These are phyloP conservation scores for Spisula subtruncata DNA, from an alignment of 2,888 invertebrate species.

Conservation along the genomic window DNA sequence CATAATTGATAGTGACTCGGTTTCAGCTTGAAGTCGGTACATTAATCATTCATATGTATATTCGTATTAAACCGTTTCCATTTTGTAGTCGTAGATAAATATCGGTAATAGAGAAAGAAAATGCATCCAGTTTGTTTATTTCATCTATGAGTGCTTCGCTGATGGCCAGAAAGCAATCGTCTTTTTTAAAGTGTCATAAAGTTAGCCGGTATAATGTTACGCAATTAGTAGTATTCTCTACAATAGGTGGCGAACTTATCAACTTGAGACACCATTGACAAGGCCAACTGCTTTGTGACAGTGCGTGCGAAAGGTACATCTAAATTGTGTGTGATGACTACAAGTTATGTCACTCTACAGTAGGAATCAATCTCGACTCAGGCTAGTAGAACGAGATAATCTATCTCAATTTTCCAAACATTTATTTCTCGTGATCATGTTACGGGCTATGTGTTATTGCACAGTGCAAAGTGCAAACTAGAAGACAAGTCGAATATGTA, in stretches of 20 bases:
- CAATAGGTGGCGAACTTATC: constrained; percentile 58
- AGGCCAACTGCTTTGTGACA: constrained; percentile 49
- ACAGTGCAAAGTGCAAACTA: constrained; percentile 30
- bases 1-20: constrained; percentile 44
- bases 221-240: constrained; percentile 53
- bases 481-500: not conserved
- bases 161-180: not conserved
- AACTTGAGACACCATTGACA: constrained; percentile 61
- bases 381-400: constrained; percentile 47
- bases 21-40: constrained; percentile 23
- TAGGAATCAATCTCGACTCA: constrained; percentile 51
- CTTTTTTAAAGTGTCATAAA: constrained; percentile 57
- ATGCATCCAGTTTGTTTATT: constrained; percentile 13
- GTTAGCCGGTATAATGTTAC: constrained; percentile 50
- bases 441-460: constrained; percentile 32
- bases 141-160: not conserved
- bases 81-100: not conserved
- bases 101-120: not conserved
- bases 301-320: constrained; percentile 59
- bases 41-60: constrained; percentile 48
- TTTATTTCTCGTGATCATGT: constrained; percentile 42
- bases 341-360: constrained; percentile 56
- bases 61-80: not conserved
- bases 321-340: constrained; percentile 40
- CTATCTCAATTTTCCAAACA: constrained; percentile 51